phyloP scores from a whole-genome alignment of 1,140 invertebrate species.

The Drosophila nigrodunni region DNA sequence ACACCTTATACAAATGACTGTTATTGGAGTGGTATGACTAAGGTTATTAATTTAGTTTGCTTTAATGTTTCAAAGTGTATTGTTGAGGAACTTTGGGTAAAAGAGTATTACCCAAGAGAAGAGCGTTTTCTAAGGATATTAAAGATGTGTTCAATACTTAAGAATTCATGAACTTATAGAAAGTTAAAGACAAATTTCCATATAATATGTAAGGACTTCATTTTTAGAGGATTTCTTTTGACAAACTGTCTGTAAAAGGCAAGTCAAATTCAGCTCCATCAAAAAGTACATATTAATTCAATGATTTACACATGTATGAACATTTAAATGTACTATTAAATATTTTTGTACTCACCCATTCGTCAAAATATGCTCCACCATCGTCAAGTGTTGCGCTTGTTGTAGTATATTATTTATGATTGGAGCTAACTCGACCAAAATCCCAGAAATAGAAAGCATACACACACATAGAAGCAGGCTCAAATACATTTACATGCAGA shows the following conservation, averaged over 20 bases:
- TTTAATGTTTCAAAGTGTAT: constrained; percentile 1
- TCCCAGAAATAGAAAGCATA: constrained; percentile 21
- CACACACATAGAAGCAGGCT: constrained; percentile 5
- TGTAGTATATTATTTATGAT: constrained; percentile 37
- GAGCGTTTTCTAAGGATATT: too few relatives aligned
- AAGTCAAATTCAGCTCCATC: too few relatives aligned
- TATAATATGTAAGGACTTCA: too few relatives aligned
- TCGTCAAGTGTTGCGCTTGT: constrained; percentile 11
- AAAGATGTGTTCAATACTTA: too few relatives aligned
- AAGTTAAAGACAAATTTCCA: too few relatives aligned
- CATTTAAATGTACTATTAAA: constrained; percentile 10
- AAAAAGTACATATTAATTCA: background rate
- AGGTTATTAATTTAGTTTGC: background rate
- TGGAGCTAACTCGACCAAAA: constrained; percentile 11
- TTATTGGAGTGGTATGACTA: too few relatives aligned
- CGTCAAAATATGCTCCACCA: constrained; percentile 5
- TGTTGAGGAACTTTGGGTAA: background rate
- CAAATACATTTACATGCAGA: constrained; percentile 7
- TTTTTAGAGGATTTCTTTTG: too few relatives aligned
- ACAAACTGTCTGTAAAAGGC: too few relatives aligned
- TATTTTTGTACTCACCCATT: constrained; percentile 10
- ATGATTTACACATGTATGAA: constrained; percentile 9
- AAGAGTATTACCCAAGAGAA: too few relatives aligned
- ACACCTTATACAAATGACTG: background rate
- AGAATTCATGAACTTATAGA: too few relatives aligned